Conservation (phyloP, 1,140 invertebrate genomes). For the Aradophagus sp. region DNA sequence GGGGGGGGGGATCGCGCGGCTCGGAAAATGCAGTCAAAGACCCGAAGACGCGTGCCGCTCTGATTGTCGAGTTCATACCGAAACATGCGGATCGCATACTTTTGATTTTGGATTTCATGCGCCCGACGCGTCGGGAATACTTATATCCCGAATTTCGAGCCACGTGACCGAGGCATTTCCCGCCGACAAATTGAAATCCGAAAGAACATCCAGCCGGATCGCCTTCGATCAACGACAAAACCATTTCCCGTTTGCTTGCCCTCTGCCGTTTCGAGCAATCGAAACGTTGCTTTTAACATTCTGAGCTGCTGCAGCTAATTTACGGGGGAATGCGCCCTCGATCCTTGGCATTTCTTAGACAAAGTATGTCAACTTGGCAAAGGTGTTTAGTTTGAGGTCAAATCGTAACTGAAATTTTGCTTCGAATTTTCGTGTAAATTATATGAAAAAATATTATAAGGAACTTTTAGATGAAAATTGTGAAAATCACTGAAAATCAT, state of each 20-base stretch:
- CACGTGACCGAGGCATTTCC: constrained; percentile 27
- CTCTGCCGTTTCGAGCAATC: too few relatives aligned
- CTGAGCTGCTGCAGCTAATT: not conserved
- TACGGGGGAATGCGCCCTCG: too few relatives aligned
- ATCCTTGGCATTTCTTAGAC: too few relatives aligned
- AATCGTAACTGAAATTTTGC: constrained; percentile 9
- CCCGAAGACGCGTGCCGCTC: constrained; percentile 63
- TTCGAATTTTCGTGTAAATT: too few relatives aligned
- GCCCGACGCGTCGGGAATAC: constrained; percentile 62
- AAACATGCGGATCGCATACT: constrained; percentile 65
- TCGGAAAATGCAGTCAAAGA: constrained; percentile 44
- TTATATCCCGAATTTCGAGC: constrained; percentile 51
- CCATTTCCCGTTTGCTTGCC: too few relatives aligned
- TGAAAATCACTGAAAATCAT: too few relatives aligned
- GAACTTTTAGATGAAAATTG: too few relatives aligned
- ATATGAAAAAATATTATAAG: too few relatives aligned
- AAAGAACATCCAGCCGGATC: constrained; percentile 26
- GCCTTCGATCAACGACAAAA: constrained; percentile 1
- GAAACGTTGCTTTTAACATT: not conserved
- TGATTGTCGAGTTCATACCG: constrained; percentile 65
- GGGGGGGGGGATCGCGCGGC: constrained; percentile 24
- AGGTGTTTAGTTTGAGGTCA: too few relatives aligned
- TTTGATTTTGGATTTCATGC: constrained; percentile 63
- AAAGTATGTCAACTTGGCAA: too few relatives aligned
- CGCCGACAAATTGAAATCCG: constrained; percentile 21